These are phyloP conservation scores for Trachops cirrhosus DNA, from an alignment of 2,797 vertebrate species.

Conservation along the genomic window DNA sequence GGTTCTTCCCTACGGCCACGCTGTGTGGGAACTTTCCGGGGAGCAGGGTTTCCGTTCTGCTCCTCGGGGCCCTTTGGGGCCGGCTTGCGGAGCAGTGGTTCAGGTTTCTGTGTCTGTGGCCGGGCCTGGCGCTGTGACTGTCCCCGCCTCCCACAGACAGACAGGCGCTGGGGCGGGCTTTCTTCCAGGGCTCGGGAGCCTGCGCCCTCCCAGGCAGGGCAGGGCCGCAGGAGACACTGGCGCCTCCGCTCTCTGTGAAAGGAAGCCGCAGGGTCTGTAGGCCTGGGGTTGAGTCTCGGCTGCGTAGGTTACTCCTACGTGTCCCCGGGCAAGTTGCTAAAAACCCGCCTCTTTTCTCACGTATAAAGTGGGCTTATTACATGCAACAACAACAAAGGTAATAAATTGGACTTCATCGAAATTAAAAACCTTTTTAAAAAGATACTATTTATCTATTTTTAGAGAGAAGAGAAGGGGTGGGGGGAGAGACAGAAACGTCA, in stretches of 20 bases:
- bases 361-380: neutral
- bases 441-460: neutral
- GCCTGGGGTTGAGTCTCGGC: neutral
- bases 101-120: neutral
- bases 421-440: neutral
- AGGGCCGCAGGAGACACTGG: neutral
- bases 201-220: neutral
- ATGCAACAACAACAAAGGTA: neutral
- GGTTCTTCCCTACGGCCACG: neutral
- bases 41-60: neutral
- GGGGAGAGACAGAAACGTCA: too few relatives aligned
- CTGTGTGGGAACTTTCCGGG: neutral
- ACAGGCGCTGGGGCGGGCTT: neutral
- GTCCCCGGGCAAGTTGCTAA: neutral
- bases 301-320: neutral
- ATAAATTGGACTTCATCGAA: slow-evolving; percentile 8
- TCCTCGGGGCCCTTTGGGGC: neutral
- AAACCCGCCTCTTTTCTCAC: neutral
- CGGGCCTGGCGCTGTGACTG: neutral
- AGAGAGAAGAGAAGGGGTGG: too few relatives aligned
- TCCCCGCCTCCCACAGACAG: neutral
- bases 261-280: neutral
- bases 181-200: neutral
- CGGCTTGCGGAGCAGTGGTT: neutral
- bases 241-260: neutral